A percentile compares a stretch with the other conserved stretches of the same genome.
These are phyloP conservation scores for Craniophora ligustri DNA, from an alignment of 2,888 invertebrate genomes.

Conservation along the genomic window DNA sequence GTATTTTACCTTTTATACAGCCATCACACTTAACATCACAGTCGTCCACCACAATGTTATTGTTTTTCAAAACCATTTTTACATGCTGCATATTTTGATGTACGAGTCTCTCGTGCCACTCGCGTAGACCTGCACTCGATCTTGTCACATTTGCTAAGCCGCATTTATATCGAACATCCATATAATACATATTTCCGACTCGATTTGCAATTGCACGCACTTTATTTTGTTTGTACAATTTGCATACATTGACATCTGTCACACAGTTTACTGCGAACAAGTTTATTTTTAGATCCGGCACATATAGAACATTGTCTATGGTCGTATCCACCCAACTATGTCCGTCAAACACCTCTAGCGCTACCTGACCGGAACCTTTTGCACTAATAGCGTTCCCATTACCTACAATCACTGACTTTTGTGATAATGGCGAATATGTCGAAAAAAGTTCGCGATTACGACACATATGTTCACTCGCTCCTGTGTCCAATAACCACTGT, in stretches of 20 bases:
- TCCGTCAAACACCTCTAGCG: slow-evolving; percentile 39
- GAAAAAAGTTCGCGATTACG: slow-evolving; percentile 33
- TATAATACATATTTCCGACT: slow-evolving; percentile 35
- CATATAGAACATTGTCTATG: slow-evolving; percentile 49
- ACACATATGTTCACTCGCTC: slow-evolving; percentile 43
- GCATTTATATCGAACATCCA: slow-evolving; percentile 24
- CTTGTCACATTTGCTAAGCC: too few species aligned
- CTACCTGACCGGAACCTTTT: slow-evolving; percentile 41
- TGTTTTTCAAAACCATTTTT: slow-evolving; percentile 14
- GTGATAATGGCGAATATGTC: slow-evolving; percentile 6
- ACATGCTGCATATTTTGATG: slow-evolving; percentile 33
- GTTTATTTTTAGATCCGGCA: slow-evolving; percentile 47
- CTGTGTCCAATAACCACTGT: slow-evolving; percentile 47
- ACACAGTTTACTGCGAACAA: slow-evolving; percentile 46
- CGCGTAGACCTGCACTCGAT: too few species aligned
- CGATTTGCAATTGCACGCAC: slow-evolving; percentile 43
- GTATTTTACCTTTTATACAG: neutral
- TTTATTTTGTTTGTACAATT: slow-evolving; percentile 35
- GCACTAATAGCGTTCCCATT: slow-evolving; percentile 38
- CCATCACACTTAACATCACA: neutral
- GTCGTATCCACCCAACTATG: slow-evolving; percentile 43
- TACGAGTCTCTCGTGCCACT: too few species aligned
- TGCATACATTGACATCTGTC: slow-evolving; percentile 27
- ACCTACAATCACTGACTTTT: slow-evolving; percentile 40
- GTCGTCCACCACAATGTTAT: neutral